phyloP scores from a whole-genome alignment of 2,113 vertebrate species.

The Australoheros scitulus region DNA sequence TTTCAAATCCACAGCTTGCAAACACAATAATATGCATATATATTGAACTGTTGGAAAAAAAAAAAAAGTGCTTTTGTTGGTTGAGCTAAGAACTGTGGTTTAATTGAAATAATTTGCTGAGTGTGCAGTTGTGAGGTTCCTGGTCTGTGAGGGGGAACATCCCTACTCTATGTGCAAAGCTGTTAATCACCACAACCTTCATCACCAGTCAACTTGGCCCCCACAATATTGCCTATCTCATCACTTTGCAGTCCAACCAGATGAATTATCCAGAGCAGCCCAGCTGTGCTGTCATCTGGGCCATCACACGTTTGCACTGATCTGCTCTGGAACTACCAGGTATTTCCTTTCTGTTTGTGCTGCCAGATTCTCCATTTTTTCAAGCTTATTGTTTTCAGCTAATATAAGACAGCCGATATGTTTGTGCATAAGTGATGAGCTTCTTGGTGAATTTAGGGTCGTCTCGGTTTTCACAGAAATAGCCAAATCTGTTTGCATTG shows the following conservation, averaged over 20 bases:
- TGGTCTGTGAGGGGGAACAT: background rate
- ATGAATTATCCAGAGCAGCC: background rate
- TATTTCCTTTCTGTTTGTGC: background rate
- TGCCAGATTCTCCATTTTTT: background rate
- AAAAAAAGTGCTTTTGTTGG: background rate
- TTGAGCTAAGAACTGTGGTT: background rate
- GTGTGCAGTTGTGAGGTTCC: background rate
- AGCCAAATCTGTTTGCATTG: rapidly evolving
- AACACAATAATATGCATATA: background rate
- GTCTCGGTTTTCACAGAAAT: background rate
- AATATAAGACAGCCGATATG: background rate
- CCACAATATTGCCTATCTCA: background rate
- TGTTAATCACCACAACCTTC: background rate
- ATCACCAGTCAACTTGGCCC: background rate
- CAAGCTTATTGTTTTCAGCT: background rate
- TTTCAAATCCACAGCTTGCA: background rate
- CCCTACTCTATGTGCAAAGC: background rate
- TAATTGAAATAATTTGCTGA: background rate
- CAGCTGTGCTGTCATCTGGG: background rate
- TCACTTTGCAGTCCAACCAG: background rate
- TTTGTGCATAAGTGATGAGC: background rate
- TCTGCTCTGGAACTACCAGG: background rate
- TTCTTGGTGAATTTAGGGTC: background rate
- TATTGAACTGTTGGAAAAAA: rapidly evolving
- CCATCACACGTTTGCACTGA: background rate